A percentile compares a stretch with the other conserved stretches of the same genome.
Evolutionary conservation across 1,140 invertebrate genomes (phyloP).

Genomic region (Musca domestica): DNA sequence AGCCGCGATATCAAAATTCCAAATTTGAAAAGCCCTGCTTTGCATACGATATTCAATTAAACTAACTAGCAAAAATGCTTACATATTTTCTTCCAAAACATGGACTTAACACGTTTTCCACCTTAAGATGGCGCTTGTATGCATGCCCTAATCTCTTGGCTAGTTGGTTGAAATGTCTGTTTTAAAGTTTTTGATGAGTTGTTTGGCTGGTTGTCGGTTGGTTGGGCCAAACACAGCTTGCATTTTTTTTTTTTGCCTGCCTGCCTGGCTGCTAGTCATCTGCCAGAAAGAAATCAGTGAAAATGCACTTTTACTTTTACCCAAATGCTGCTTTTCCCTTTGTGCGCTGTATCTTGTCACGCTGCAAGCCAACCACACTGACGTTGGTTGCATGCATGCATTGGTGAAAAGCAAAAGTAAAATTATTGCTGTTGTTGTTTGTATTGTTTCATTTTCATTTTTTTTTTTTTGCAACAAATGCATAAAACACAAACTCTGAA

Average conservation of each 20-base stretch:
- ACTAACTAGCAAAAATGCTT: too few relatives aligned
- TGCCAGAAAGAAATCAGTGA: slow-evolving; percentile 45
- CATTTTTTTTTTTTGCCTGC: too few relatives aligned
- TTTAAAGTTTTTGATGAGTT: neutral
- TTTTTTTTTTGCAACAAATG: slow-evolving; percentile 7
- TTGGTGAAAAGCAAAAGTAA: slow-evolving; percentile 23
- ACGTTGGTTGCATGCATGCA: slow-evolving; percentile 11
- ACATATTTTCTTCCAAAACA: too few relatives aligned
- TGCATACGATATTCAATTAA: too few relatives aligned
- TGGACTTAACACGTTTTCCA: too few relatives aligned
- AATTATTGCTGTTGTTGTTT: neutral
- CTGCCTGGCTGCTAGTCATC: neutral
- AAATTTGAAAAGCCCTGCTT: too few relatives aligned
- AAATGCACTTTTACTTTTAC: slow-evolving; percentile 54
- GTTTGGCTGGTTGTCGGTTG: slow-evolving; percentile 27
- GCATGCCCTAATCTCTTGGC: too few relatives aligned
- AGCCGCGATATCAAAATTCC: too few relatives aligned
- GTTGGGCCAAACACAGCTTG: too few relatives aligned
- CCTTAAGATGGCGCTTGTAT: too few relatives aligned
- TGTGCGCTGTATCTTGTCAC: slow-evolving; percentile 33
- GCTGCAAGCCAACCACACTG: slow-evolving; percentile 1
- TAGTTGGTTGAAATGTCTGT: too few relatives aligned
- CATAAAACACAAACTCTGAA: neutral
- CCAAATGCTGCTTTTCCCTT: slow-evolving; percentile 33
- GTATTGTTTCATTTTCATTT: too few relatives aligned